A percentile compares a stretch with the other conserved stretches of the same genome.
phyloP scores from a whole-genome alignment of 2,888 invertebrate genomes.

The Serripes groenlandicus region DNA sequence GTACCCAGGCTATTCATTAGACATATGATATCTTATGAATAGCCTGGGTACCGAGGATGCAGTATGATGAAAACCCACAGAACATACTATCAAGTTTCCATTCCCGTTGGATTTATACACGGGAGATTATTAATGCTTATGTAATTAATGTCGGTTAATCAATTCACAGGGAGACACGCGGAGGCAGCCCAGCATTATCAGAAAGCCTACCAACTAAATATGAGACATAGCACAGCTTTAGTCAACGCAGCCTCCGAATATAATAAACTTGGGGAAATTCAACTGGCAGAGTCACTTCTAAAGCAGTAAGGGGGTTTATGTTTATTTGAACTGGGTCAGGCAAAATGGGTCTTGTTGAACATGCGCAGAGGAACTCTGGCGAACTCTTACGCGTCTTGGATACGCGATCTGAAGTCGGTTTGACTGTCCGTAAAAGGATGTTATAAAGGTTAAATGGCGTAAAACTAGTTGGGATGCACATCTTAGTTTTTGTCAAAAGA shows the following conservation, averaged over 20 bases:
- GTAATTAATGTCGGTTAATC: too few species aligned
- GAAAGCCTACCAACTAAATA: constrained; percentile 71
- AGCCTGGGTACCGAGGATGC: neutral
- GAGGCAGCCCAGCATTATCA: constrained; percentile 73
- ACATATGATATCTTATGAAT: neutral
- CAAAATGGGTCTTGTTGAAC: too few species aligned
- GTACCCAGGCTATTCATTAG: neutral
- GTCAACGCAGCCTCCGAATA: constrained; percentile 76
- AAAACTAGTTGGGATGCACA: too few species aligned
- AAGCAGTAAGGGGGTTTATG: constrained; percentile 60
- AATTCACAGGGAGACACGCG: constrained; percentile 71
- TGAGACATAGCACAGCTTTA: constrained; percentile 66
- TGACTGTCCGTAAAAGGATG: too few species aligned
- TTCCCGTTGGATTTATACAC: too few species aligned
- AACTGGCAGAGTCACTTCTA: constrained; percentile 71
- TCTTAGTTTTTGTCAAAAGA: too few species aligned
- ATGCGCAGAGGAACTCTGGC: too few species aligned
- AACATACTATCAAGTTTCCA: neutral
- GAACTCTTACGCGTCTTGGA: too few species aligned
- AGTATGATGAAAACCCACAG: neutral
- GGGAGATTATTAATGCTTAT: too few species aligned
- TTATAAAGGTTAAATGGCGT: too few species aligned
- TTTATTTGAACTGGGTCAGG: too few species aligned
- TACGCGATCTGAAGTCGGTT: too few species aligned
- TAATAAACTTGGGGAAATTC: constrained; percentile 58